Evolutionary conservation across 1,140 invertebrate genomes (phyloP).

Genomic region (Acromyrmex heyeri): DNA sequence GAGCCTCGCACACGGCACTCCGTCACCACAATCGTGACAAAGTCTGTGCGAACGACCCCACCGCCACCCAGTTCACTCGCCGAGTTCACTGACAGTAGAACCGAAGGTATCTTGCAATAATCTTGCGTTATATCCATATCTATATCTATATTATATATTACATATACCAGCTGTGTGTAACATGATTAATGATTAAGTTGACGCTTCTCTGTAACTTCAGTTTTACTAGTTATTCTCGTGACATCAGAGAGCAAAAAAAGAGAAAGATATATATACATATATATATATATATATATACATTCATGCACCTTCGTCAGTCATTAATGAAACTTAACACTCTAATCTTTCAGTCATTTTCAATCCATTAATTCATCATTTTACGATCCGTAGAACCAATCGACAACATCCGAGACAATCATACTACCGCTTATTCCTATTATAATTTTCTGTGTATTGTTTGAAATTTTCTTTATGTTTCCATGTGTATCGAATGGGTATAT

Average conservation of each 20-base stretch:
- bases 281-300: conserved; percentile 26
- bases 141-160: conserved; percentile 79
- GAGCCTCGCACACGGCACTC: conserved; percentile 85
- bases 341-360: conserved; percentile 67
- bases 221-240: conserved; percentile 82
- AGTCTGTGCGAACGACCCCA: conserved; percentile 86
- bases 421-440: conserved; percentile 46
- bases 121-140: conserved; percentile 81
- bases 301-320: conserved; percentile 79
- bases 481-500: conserved; percentile 51
- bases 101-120: conserved; percentile 87
- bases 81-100: conserved; percentile 86
- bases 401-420: conserved; percentile 39
- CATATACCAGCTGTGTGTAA: conserved; percentile 87
- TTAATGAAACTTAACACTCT: conserved; percentile 76
- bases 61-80: conserved; percentile 87
- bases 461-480: conserved; percentile 54
- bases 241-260: conserved; percentile 68
- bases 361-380: conserved; percentile 63
- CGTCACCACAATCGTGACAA: conserved; percentile 86
- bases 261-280: conserved; percentile 22
- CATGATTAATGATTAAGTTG: conserved; percentile 85
- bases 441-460: conserved; percentile 50
- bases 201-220: conserved; percentile 85
- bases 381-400: conserved; percentile 21